Evolutionary conservation across 2,797 vertebrate genomes (phyloP), one percentile per base, ranked within the genome.

Genomic region (Hemibagrus guttatus): DNA sequence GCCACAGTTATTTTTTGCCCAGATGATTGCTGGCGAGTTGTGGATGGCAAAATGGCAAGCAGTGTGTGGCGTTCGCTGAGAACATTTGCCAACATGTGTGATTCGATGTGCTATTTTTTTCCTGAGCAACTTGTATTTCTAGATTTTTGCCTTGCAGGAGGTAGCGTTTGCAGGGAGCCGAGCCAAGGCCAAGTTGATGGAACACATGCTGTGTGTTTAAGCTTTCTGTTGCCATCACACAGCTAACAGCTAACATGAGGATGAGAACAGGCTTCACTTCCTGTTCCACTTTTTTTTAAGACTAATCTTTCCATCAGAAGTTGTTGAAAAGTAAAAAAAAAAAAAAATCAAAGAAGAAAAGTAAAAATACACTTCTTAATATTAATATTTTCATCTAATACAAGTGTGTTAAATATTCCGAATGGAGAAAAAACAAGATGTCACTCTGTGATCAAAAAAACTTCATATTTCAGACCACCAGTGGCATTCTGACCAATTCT

Each of bases 201-300:
- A 81, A 49, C 42, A 19, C 39, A 49, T 46, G 79, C 59, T 81
- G 79, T 81, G 59, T 81, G 39, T 64, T 66, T 64, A 52, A 66
- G 46, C 42, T 82, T 31, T 52, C 17, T 82, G 42, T 49, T 82
- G 42, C 61, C 61, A 52, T 82, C 80, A 66, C 58, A 66, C 42
- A n/a, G 28, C 74, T 31, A 19, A 19, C 52, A 12, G 58, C 39
- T 28, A 81, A 49, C 6, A 17, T 0, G 14, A n/a, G 5, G 26
- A 64, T 64, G 42, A n/a, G 14, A 64, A 17, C 16, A 66, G 39
- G 6, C 59, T 21, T 49, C 59, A 66, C 14, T 49, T 64, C 19
- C 42, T 0, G 4, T 58, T 35, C 28, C 16, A 31, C 17, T 54
- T 4, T 74, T 42, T 31, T 68, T 64, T 66, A 66, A n/a, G n/a